Base-by-base conservation (phyloP, 2,113 vertebrate species). In the Mormyrus iriodes region DNA sequence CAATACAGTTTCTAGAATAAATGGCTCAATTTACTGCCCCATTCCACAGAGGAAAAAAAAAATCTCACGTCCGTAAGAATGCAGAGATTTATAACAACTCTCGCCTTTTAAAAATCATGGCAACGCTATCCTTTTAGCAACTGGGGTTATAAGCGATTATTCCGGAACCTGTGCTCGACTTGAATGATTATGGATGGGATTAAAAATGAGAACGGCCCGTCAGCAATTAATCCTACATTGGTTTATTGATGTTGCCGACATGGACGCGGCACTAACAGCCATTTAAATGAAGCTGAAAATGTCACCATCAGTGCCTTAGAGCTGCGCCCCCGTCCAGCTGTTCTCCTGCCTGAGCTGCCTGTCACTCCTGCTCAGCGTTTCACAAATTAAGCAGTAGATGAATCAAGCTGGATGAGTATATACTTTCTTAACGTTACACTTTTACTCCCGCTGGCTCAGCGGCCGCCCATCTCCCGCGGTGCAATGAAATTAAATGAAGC, bases 1-100 rank as follows among this genome's bases (percentile, higher is more conserved):
- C 88, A 83, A 89, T 86, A 91, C 91, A 91, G 51, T 90, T 79
- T 90, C 91, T 89, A 4, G 7, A 8, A 49, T 53, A 39, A 88
- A 58, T 39, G 35, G 44, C 85, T 58, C 27, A 86, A 86, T 86
- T 89, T 73, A 51, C 44, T 51, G 27, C 31, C 55, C 17, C 61
- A 44, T 86, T 89, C 61, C 61, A 73, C 88, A 49, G 44, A 69
- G 61, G 35, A 17, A 61, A 61, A 84, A 84, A 46, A 42, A 79
- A 85, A 27, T 46, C 58, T 58, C 65, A 52, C 31, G 0, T 13
- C 24, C 76, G 27, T 89, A 58, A n/a, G 52, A 58, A 61, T 84
- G 82, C 52, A n/a, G 42, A 44, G 76, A 89, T 89, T 89, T 85
- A 89, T 48, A 89, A 85, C 24, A 85, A 46, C 52, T n/a, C 39